phyloP scores from a whole-genome alignment of 2,888 invertebrate genomes.

The Myathropa florea region DNA sequence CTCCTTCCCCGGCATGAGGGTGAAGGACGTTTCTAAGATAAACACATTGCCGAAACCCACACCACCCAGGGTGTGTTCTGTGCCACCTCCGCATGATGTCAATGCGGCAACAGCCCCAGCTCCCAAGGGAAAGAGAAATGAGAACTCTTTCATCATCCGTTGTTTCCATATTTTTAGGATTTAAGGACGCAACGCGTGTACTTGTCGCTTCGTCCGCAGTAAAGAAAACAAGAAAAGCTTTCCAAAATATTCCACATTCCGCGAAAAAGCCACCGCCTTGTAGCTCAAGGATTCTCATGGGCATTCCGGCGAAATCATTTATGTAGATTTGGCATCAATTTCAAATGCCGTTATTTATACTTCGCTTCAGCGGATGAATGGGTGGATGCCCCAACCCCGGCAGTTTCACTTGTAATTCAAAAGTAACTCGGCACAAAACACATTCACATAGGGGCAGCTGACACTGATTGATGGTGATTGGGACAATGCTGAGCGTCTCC shows the following conservation, averaged over 20 bases:
- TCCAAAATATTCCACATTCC: not conserved
- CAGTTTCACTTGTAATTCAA: not conserved
- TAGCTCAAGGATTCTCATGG: not conserved
- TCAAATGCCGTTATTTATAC: not conserved
- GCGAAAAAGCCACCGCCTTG: not conserved
- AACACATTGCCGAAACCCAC: not conserved
- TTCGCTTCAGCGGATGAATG: not conserved
- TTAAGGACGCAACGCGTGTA: conserved; percentile 4
- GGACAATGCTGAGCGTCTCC: not conserved
- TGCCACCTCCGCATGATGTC: not conserved
- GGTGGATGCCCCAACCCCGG: not conserved
- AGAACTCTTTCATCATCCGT: not conserved
- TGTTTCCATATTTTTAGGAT: conserved; percentile 6
- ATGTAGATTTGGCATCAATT: not conserved
- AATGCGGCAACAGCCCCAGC: not conserved
- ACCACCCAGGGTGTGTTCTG: not conserved
- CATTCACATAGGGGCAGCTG: conserved; percentile 7
- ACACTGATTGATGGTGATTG: conserved; percentile 50
- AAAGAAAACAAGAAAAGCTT: not conserved
- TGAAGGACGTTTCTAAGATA: not conserved
- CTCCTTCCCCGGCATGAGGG: not conserved
- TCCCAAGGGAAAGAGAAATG: not conserved
- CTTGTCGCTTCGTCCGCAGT: not conserved
- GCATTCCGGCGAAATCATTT: not conserved
- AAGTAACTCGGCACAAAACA: not conserved